Conservation (phyloP, 2,888 invertebrate species). For the Leptarthrus brevirostris region DNA sequence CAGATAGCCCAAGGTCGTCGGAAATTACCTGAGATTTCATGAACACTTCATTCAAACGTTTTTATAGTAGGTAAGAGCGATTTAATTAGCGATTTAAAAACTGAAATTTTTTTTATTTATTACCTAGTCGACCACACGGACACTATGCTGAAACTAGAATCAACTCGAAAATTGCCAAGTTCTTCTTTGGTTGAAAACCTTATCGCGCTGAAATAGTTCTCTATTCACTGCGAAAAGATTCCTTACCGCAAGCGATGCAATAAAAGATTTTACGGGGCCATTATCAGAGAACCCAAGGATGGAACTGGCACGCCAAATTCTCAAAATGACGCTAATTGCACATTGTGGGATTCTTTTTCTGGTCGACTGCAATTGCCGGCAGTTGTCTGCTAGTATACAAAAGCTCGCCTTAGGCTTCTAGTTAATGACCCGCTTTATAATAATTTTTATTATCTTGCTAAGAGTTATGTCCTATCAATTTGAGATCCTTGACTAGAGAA, state of each 20-base stretch:
- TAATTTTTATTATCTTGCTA: too few species aligned
- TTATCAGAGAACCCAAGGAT: neutral
- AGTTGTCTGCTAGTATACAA: too few species aligned
- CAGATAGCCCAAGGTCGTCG: slow-evolving; percentile 24
- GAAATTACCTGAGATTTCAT: slow-evolving; percentile 23
- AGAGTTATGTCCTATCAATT: too few species aligned
- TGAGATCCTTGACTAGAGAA: too few species aligned
- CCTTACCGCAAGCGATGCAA: neutral
- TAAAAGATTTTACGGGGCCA: neutral
- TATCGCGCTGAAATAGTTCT: neutral
- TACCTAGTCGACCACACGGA: neutral
- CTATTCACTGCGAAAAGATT: neutral
- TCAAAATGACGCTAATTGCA: neutral
- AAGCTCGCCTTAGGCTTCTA: too few species aligned
- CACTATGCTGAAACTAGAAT: neutral
- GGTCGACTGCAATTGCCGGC: too few species aligned
- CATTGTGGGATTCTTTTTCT: too few species aligned
- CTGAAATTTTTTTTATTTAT: neutral
- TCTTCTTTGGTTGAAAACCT: neutral
- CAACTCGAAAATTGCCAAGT: neutral
- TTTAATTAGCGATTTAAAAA: too few species aligned
- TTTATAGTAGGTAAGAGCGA: too few species aligned
- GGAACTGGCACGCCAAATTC: neutral
- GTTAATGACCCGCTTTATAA: too few species aligned
- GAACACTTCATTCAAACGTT: slow-evolving; percentile 3